Conservation (phyloP, 2,888 invertebrate species). For the Cephus sareptanus region DNA sequence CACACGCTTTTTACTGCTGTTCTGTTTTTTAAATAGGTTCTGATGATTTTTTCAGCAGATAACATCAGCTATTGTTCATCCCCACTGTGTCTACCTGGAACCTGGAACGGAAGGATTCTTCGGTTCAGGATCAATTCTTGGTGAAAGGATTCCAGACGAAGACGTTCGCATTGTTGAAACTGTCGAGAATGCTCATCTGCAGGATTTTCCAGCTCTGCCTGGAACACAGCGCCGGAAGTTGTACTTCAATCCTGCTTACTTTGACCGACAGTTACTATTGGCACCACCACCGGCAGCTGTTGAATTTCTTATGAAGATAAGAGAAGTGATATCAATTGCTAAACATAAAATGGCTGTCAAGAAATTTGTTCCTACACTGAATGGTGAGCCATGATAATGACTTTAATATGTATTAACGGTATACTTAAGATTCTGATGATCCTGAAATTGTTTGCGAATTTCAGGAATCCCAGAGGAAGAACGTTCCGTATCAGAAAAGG, state of each 20-base stretch:
- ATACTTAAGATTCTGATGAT: background rate
- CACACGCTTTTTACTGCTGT: constrained; percentile 52
- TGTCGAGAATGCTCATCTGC: constrained; percentile 68
- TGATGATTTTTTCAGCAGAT: constrained; percentile 60
- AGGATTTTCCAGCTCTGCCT: constrained; percentile 57
- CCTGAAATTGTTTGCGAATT: background rate
- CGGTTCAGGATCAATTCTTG: constrained; percentile 52
- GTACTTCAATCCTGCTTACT: constrained; percentile 92
- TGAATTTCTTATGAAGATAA: constrained; percentile 88
- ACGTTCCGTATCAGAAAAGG: constrained; percentile 47
- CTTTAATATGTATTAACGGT: background rate
- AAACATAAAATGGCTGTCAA: constrained; percentile 89
- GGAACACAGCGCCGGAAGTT: constrained; percentile 82
- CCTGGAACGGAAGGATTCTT: constrained; percentile 59
- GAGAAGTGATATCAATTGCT: constrained; percentile 90
- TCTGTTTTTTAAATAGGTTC: constrained; percentile 22
- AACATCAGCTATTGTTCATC: constrained; percentile 81
- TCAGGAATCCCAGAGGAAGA: constrained; percentile 83
- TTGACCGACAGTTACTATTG: constrained; percentile 86
- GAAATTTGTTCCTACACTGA: constrained; percentile 81
- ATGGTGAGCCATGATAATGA: constrained; percentile 58
- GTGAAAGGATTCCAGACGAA: constrained; percentile 83
- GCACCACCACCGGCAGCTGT: constrained; percentile 91
- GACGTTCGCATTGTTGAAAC: constrained; percentile 89
- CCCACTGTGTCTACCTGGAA: constrained; percentile 61